Evolutionary conservation across 1,140 invertebrate species (phyloP), one percentile per base, ranked within the genome.

Genomic region (Cecropterus lyciades): DNA sequence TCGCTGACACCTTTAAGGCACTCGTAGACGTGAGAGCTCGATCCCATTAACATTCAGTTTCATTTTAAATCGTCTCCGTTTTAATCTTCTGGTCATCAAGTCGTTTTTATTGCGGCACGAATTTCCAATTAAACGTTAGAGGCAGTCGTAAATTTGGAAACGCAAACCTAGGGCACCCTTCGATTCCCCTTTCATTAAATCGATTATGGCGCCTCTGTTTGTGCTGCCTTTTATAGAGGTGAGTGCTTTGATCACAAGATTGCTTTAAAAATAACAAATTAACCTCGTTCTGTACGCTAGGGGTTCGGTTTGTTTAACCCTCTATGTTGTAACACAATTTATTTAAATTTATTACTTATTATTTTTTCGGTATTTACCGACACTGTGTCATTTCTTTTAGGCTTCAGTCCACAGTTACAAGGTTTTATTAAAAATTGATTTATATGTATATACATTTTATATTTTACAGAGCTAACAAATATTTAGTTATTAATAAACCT

Each of bases 121-220:
- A 85, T 80, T 82, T 84, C 81, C 82, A 89, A 89, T 89, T 88
- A 86, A 86, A 84, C 57, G 77, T 77, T 78, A 79, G 69, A 80
- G 77, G 71, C 77, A 68, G 74, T 82, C 80, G 84, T 89, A 87
- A 87, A 86, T 88, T 86, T 80, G 66, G 74, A 72, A 78, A 80
- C 53, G 76, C 73, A 78, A 84, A 84, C 83, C 79, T 81, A 71
- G 69, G 72, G 73, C 72, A 79, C 78, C 81, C 78, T 82, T 83
- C 82, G 75, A 82, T 83, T 82, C 77, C 79, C 77, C 75, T 85
- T 84, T 84, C 80, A 85, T 87, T 87, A 85, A 83, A 87, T 83
- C 79, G 80, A 86, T 86, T 85, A 85, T 78, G 67, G 70, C 66
- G 71, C 64, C 59, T 70, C 71, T 85, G 81, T 86, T 82, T 80